Evolutionary conservation across 2,797 vertebrate species (phyloP).

Genomic region (Holocentrus rufus): DNA sequence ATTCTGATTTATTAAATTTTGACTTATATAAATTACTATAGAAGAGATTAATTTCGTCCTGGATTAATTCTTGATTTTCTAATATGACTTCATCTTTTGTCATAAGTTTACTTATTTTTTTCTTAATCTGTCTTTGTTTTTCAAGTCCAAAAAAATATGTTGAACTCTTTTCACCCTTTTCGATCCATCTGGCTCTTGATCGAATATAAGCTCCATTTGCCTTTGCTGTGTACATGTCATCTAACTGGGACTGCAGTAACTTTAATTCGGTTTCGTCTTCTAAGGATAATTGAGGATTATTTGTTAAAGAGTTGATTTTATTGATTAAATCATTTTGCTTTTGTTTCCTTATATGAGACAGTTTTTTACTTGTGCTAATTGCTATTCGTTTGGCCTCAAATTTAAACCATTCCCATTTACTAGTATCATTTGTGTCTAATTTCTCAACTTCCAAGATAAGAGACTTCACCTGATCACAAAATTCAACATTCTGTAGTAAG

Average conservation of each 20-base stretch:
- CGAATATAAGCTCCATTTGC: too few relatives aligned
- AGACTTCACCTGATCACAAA: not conserved
- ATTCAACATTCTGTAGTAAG: not conserved
- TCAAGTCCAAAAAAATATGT: too few relatives aligned
- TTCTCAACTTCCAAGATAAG: not conserved
- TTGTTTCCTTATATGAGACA: too few relatives aligned
- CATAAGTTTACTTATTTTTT: too few relatives aligned
- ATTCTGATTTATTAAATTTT: not conserved
- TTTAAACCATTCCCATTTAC: constrained; percentile 16
- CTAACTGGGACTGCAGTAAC: not conserved
- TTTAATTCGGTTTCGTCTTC: not conserved
- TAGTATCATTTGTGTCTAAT: not conserved
- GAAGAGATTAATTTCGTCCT: not conserved
- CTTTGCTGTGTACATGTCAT: not conserved
- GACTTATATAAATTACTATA: not conserved
- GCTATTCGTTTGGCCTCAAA: constrained; percentile 6
- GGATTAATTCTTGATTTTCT: not conserved
- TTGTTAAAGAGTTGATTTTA: not conserved
- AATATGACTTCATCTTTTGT: too few relatives aligned
- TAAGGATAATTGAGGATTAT: too few relatives aligned
- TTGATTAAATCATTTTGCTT: not conserved
- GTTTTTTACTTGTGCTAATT: not conserved
- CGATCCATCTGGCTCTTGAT: too few relatives aligned
- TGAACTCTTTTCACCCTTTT: constrained; percentile 1
- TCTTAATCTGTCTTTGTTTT: too few relatives aligned